These are phyloP conservation scores for Ryuthela nishihirai DNA, from an alignment of 2,888 invertebrate genomes.

Conservation along the genomic window DNA sequence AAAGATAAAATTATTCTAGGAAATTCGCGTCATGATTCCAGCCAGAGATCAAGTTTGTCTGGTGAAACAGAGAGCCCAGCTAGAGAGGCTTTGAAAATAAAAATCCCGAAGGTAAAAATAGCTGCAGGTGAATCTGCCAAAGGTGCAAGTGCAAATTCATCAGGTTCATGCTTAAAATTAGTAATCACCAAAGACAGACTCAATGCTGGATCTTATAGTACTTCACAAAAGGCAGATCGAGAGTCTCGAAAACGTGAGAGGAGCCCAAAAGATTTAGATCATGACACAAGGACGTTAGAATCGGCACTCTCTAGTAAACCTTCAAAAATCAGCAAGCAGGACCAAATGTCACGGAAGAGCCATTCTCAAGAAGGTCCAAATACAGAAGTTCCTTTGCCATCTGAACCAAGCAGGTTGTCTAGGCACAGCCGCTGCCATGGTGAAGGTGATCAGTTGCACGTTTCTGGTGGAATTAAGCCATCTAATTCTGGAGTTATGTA, in stretches of 20 bases:
- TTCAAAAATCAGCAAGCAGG: background rate
- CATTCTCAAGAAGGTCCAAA: background rate
- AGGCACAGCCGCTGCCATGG: background rate
- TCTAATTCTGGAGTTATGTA: no score
- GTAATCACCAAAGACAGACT: constrained; percentile 36
- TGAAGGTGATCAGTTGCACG: no score
- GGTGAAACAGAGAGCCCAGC: constrained; percentile 1
- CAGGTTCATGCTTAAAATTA: constrained; percentile 15
- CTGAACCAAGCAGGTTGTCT: background rate
- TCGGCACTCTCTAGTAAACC: background rate
- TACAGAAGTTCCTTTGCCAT: background rate
- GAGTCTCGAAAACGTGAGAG: constrained; percentile 19
- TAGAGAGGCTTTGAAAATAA: constrained; percentile 22
- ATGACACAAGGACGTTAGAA: constrained; percentile 1
- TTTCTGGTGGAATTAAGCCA: no score
- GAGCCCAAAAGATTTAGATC: background rate
- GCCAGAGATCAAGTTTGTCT: background rate
- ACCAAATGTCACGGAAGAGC: background rate
- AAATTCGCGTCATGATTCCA: background rate
- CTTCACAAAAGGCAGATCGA: constrained; percentile 13
- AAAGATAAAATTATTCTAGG: constrained; percentile 19
- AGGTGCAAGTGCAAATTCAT: background rate
- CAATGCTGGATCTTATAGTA: constrained; percentile 21
- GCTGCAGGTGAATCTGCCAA: background rate
- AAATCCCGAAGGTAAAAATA: constrained; percentile 20